A percentile compares a stretch with the other conserved stretches of the same genome.
These are phyloP conservation scores for Drosophila longiperda DNA, from an alignment of 2,888 invertebrate genomes.

Conservation along the genomic window DNA sequence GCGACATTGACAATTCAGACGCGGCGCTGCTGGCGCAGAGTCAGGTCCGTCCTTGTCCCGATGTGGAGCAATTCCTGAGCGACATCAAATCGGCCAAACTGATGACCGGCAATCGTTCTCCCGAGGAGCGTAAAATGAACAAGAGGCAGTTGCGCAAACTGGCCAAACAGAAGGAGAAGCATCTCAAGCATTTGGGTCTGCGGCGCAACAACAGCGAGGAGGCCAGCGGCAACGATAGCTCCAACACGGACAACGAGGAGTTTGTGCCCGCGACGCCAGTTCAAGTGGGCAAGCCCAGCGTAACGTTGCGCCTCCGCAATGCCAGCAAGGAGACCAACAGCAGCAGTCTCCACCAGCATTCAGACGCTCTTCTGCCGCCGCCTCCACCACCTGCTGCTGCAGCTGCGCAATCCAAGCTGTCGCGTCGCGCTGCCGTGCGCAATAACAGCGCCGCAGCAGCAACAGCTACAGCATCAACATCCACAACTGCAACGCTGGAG, in stretches of 20 bases:
- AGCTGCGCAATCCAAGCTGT: constrained; percentile 33
- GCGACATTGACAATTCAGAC: constrained; percentile 63
- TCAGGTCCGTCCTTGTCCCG: constrained; percentile 74
- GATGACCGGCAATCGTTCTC: constrained; percentile 82
- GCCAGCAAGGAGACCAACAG: constrained; percentile 34
- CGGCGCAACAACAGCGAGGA: constrained; percentile 78
- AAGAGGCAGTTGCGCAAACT: constrained; percentile 85
- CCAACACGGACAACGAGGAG: constrained; percentile 84
- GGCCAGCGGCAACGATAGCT: constrained; percentile 80
- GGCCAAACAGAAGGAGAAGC: constrained; percentile 87
- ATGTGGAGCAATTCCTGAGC: constrained; percentile 81
- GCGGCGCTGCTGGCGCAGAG: constrained; percentile 65
- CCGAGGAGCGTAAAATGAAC: constrained; percentile 84
- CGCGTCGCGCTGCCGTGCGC: constrained; percentile 35
- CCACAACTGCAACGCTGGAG: constrained; percentile 41
- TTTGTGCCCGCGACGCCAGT: constrained; percentile 83
- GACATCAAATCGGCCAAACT: constrained; percentile 83
- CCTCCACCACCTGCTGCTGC: background rate
- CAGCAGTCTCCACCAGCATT: constrained; percentile 18
- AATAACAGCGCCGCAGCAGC: constrained; percentile 5
- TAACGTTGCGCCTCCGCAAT: constrained; percentile 82
- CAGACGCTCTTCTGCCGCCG: constrained; percentile 1
- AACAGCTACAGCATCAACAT: background rate
- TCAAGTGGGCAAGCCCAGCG: constrained; percentile 83
- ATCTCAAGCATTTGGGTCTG: constrained; percentile 86